Percentiles rank a stretch among this genome's conserved stretches.
These are phyloP conservation scores for Parazoanthus darwini DNA, from an alignment of 92 coral and sea anemone genomes.

Conservation along the genomic window DNA sequence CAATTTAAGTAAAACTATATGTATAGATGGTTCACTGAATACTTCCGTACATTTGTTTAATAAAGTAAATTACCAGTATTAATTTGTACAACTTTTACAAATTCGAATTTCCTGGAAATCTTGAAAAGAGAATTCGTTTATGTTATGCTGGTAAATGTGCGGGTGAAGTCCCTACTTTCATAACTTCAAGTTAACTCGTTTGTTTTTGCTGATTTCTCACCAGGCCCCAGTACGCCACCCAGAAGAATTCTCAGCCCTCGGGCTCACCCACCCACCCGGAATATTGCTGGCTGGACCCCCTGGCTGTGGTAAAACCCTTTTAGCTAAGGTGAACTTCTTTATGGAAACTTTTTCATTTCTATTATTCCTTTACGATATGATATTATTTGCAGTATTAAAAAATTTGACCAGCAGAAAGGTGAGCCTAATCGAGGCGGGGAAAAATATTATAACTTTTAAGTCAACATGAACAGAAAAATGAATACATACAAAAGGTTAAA, in stretches of 20 bases:
- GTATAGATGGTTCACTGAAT: neutral
- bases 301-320: slow-evolving; percentile 95
- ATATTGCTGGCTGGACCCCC: slow-evolving; percentile 99
- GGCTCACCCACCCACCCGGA: slow-evolving; percentile 97
- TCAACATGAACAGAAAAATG: too few relatives aligned
- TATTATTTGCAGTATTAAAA: too few relatives aligned
- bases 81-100: neutral
- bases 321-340: slow-evolving; percentile 78
- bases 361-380: too few relatives aligned
- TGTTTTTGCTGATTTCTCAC: neutral
- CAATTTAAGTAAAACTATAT: too few relatives aligned
- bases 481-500: too few relatives aligned
- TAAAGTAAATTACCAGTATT: neutral
- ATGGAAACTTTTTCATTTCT: neutral
- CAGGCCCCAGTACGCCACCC: slow-evolving; percentile 98
- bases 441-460: too few relatives aligned
- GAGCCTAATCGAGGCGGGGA: too few relatives aligned
- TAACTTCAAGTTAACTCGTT: neutral
- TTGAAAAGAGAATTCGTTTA: neutral
- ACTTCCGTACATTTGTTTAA: neutral
- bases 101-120: neutral
- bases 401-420: too few relatives aligned
- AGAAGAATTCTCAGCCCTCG: slow-evolving; percentile 87
- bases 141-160: neutral
- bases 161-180: neutral